phyloP scores from a whole-genome alignment of 2,888 invertebrate genomes.

The Heterodera filipjevi region DNA sequence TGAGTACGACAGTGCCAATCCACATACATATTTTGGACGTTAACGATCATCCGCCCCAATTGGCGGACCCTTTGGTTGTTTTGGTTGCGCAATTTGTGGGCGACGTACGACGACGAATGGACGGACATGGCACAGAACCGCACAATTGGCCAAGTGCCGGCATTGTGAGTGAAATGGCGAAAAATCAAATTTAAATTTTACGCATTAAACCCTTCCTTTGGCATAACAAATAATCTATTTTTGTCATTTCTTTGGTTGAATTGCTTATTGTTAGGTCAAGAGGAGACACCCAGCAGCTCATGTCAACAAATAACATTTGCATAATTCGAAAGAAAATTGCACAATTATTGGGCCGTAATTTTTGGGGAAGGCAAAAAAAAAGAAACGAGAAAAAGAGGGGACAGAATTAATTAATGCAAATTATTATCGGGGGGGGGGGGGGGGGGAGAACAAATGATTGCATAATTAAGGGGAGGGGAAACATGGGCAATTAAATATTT shows the following conservation, averaged over 20 bases:
- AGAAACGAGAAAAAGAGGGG: neutral
- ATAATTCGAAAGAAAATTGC: slow-evolving; percentile 2
- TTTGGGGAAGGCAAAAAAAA: neutral
- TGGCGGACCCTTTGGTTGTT: slow-evolving; percentile 82
- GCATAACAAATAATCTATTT: neutral
- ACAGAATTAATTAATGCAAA: slow-evolving; percentile 3
- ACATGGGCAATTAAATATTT: neutral
- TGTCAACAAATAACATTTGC: neutral
- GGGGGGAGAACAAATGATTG: too few relatives aligned
- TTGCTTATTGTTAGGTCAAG: neutral
- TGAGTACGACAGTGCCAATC: slow-evolving; percentile 60
- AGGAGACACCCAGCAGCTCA: neutral
- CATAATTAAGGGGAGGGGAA: too few relatives aligned
- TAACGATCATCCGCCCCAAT: slow-evolving; percentile 86
- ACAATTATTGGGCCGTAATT: slow-evolving; percentile 1
- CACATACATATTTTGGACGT: slow-evolving; percentile 61
- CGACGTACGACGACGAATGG: slow-evolving; percentile 34
- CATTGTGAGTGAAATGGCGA: slow-evolving; percentile 52
- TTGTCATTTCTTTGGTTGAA: neutral
- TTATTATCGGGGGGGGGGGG: too few relatives aligned
- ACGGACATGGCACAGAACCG: neutral
- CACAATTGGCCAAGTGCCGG: slow-evolving; percentile 55
- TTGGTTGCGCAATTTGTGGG: slow-evolving; percentile 72
- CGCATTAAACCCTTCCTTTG: neutral
- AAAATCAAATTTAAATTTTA: neutral